Evolutionary conservation across 1,140 invertebrate genomes (phyloP).

Genomic region (Oncopeltus fasciatus): DNA sequence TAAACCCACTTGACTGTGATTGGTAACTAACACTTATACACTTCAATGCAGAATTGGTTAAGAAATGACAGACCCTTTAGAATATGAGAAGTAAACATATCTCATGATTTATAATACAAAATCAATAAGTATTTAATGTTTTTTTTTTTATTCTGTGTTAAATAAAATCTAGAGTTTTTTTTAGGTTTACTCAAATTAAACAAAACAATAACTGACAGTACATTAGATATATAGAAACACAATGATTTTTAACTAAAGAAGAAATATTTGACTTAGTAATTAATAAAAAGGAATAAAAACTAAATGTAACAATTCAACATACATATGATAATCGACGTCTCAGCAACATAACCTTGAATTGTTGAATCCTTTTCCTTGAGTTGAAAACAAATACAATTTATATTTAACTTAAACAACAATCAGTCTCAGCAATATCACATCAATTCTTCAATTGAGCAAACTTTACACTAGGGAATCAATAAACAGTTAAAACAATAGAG

Average conservation of each 20-base stretch:
- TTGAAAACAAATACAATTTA: neutral
- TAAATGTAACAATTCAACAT: neutral
- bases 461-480: neutral
- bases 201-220: neutral
- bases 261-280: too few species aligned
- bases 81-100: too few species aligned
- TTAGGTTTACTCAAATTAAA: neutral
- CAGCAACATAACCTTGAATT: neutral
- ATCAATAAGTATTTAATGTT: too few species aligned
- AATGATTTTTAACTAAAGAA: neutral
- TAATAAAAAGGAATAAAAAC: too few species aligned
- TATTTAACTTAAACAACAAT: neutral
- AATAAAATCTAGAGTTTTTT: neutral
- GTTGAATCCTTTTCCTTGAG: neutral
- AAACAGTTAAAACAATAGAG: neutral
- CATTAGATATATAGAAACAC: neutral
- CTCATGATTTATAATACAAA: too few species aligned
- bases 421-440: neutral
- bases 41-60: too few species aligned
- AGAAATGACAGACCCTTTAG: too few species aligned
- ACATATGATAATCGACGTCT: neutral
- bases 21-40: too few species aligned
- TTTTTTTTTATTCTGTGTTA: too few species aligned
- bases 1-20: too few species aligned
- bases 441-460: neutral